phyloP scores from a whole-genome alignment of 2,888 invertebrate genomes.

The Apodemia duryi region DNA sequence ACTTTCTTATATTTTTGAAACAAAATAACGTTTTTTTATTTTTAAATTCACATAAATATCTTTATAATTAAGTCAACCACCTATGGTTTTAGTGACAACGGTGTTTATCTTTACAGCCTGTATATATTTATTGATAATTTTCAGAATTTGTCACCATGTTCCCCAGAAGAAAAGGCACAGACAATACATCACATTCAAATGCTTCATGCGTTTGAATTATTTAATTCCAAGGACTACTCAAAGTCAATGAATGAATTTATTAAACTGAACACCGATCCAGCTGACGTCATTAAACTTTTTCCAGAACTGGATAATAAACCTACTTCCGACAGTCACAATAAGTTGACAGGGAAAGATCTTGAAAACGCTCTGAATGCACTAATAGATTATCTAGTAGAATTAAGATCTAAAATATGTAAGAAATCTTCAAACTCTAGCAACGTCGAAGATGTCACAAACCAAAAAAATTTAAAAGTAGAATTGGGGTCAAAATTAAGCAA shows the following conservation, averaged over 20 bases:
- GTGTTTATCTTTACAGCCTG: too few species aligned
- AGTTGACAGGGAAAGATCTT: slow-evolving; percentile 89
- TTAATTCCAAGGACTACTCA: slow-evolving; percentile 91
- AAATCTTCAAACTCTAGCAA: slow-evolving; percentile 18
- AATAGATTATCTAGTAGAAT: slow-evolving; percentile 92
- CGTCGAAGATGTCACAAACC: slow-evolving; percentile 8
- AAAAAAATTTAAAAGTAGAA: not conserved
- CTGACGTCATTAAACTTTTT: slow-evolving; percentile 82
- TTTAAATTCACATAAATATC: too few species aligned
- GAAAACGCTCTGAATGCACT: slow-evolving; percentile 93
- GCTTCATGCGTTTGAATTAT: slow-evolving; percentile 93
- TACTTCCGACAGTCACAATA: slow-evolving; percentile 46
- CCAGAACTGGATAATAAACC: slow-evolving; percentile 87
- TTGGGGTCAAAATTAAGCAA: not conserved
- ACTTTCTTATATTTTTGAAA: too few species aligned
- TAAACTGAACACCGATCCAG: slow-evolving; percentile 91
- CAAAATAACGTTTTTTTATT: too few species aligned
- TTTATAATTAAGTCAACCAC: too few species aligned
- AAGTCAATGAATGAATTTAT: slow-evolving; percentile 95
- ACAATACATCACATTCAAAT: slow-evolving; percentile 93
- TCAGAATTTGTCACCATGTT: slow-evolving; percentile 91
- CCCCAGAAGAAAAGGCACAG: slow-evolving; percentile 87
- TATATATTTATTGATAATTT: slow-evolving; percentile 5
- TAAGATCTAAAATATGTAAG: slow-evolving; percentile 42
- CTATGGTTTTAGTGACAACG: too few species aligned